Evolutionary conservation across 2,113 vertebrate genomes (phyloP), one percentile per base, ranked within the genome.

Genomic region (Serilophus lunatus): DNA sequence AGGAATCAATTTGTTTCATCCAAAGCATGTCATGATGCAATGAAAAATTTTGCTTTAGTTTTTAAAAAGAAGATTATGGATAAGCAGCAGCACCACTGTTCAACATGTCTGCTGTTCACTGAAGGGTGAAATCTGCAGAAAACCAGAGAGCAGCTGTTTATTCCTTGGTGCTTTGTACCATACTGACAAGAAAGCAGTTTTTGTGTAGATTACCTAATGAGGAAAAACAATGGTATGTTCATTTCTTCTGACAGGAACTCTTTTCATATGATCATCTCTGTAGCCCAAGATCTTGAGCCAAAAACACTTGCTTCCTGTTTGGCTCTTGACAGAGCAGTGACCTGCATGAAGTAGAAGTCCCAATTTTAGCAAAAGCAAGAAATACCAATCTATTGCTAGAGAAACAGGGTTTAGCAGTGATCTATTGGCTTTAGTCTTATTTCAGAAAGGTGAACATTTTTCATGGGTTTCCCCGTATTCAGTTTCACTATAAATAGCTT

Each of bases 401-500:
- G 31, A 89, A 87, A 76, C 11, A 26, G 17, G 10, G 59, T 90
- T 88, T 92, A 86, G 23, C 31, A 53, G 28, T 72, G 23, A 82
- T 77, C 16, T 88, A 6, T 88, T 75, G 5, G 13, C 53, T 94
- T 92, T 83, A 77, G 20, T 38, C 45, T 69, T 72, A 72, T 79
- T 89, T 89, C 57, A 68, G 53, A 76, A 91, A 68, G 61, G 66
- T 91, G 89, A 87, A 82, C 87, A 45, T 92, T 95, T 93, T 89
- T 94, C 36, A 61, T 57, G 38, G 6, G 28, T 94, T 95, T 96
- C 78, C 91, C 53, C 4, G 70, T 92, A 91, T 76, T 95, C 49
- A 36, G 56, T 95, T 86, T 76, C 86, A 72, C 96, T 96, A 95
- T 92, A 97, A 96, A 97, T 95, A 97, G 94, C 77, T 71, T 69